Evolutionary conservation across 2,113 vertebrate species (phyloP).

Genomic region (Rhynchomys soricoides): DNA sequence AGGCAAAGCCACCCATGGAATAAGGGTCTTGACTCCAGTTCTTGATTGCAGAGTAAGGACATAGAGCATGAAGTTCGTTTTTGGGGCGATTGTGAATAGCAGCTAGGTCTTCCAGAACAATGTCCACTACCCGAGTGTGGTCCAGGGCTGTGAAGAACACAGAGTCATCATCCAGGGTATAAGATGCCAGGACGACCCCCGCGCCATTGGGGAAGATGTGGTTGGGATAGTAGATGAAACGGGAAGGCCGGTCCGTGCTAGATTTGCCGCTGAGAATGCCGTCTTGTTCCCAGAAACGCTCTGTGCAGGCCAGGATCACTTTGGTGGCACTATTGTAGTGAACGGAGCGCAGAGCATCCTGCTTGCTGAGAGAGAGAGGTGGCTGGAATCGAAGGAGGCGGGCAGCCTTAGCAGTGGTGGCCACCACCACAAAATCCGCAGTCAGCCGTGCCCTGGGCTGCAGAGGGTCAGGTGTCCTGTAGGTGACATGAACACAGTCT

Average conservation of each 20-base stretch:
- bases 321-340: conserved; percentile 89
- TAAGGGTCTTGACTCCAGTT: conserved; percentile 89
- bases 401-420: conserved; percentile 87
- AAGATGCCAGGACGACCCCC: conserved; percentile 89
- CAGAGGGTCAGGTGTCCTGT: rapidly evolving
- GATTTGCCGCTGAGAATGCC: conserved; percentile 88
- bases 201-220: conserved; percentile 81
- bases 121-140: conserved; percentile 19
- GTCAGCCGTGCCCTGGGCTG: rapidly evolving
- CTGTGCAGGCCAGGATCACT: conserved; percentile 86
- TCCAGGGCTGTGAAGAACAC: conserved; percentile 86
- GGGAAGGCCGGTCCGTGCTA: conserved; percentile 80
- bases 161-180: conserved; percentile 87
- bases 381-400: conserved; percentile 88
- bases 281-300: conserved; percentile 90
- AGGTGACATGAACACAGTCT: background rate
- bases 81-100: conserved; percentile 84
- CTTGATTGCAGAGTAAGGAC: conserved; percentile 83
- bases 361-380: conserved; percentile 83
- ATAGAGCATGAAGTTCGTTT: conserved; percentile 78
- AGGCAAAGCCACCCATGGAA: conserved; percentile 87
- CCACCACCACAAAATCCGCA: conserved; percentile 86
- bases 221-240: conserved; percentile 65
- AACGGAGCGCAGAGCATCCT: conserved; percentile 86
- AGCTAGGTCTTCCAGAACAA: conserved; percentile 87